Evolutionary conservation across 1,140 invertebrate genomes (phyloP).

Genomic region (Drosophila dunni): DNA sequence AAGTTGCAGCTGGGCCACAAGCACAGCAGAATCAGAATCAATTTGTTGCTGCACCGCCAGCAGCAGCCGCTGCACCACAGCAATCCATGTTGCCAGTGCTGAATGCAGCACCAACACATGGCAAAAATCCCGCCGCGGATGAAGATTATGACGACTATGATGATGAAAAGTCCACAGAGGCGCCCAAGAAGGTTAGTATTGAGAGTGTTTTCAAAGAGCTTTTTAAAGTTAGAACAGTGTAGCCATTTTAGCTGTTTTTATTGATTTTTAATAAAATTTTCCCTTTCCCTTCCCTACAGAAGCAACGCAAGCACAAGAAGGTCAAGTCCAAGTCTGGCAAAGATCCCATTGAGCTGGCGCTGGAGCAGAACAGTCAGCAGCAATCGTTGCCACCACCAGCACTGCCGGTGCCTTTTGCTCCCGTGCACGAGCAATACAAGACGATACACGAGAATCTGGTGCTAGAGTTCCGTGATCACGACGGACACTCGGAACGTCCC

Average conservation of each 20-base stretch:
- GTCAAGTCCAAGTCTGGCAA: constrained; percentile 59
- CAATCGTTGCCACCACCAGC: constrained; percentile 51
- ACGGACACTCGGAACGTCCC: constrained; percentile 88
- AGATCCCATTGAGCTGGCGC: constrained; percentile 70
- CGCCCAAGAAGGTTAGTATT: constrained; percentile 72
- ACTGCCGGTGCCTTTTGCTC: constrained; percentile 55
- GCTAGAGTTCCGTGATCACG: constrained; percentile 85
- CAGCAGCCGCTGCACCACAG: constrained; percentile 32
- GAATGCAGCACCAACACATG: constrained; percentile 58
- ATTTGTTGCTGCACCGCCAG: constrained; percentile 43
- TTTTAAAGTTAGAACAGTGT: not conserved
- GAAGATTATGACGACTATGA: constrained; percentile 81
- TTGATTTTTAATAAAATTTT: no score
- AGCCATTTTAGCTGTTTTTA: not conserved
- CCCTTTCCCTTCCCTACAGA: constrained; percentile 36
- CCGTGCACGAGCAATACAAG: constrained; percentile 81
- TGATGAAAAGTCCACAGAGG: constrained; percentile 80
- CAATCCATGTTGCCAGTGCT: constrained; percentile 67
- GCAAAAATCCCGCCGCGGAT: constrained; percentile 59
- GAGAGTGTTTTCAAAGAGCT: constrained; percentile 41
- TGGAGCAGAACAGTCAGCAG: constrained; percentile 73
- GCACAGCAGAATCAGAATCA: constrained; percentile 39
- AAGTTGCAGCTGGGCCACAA: constrained; percentile 51
- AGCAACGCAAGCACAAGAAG: constrained; percentile 80
- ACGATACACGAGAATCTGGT: constrained; percentile 80